These are phyloP conservation scores for Xiphorhynchus elegans DNA, from an alignment of 2,113 vertebrate genomes.

Conservation along the genomic window DNA sequence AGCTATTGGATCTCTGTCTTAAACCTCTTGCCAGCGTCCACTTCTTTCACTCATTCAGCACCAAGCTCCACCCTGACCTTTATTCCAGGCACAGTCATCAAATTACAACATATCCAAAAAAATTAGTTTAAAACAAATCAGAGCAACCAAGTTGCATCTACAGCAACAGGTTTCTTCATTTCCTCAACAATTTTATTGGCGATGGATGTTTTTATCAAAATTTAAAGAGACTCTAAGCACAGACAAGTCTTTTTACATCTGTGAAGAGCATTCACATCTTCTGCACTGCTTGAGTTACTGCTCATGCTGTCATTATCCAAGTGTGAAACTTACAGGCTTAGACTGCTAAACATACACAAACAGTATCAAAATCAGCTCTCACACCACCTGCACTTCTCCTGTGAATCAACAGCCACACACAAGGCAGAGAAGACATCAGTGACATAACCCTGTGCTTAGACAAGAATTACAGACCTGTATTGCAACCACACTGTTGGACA, in stretches of 20 bases:
- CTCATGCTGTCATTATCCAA: not conserved
- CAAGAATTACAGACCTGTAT: not conserved
- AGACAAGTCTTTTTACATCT: not conserved
- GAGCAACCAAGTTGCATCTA: not conserved
- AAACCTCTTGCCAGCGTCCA: not conserved
- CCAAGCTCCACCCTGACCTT: slow-evolving; percentile 1
- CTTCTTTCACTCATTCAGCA: not conserved
- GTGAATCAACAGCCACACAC: not conserved
- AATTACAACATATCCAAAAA: not conserved
- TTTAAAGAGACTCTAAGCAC: not conserved
- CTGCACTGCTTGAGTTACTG: not conserved
- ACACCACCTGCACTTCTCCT: not conserved
- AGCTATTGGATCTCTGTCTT: not conserved
- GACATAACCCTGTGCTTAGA: not conserved
- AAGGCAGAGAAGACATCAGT: not conserved
- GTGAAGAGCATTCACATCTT: not conserved
- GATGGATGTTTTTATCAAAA: not conserved
- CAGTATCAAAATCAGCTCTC: not conserved
- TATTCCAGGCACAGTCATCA: slow-evolving; percentile 10
- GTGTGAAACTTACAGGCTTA: not conserved
- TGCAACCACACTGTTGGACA: not conserved
- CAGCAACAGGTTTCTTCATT: not conserved
- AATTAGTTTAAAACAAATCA: not conserved
- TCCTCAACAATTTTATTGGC: not conserved
- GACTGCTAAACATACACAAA: not conserved